A percentile compares a stretch with the other conserved stretches of the same genome.
Conservation (phyloP, 2,888 invertebrate genomes). For the Drosophila quinaria region DNA sequence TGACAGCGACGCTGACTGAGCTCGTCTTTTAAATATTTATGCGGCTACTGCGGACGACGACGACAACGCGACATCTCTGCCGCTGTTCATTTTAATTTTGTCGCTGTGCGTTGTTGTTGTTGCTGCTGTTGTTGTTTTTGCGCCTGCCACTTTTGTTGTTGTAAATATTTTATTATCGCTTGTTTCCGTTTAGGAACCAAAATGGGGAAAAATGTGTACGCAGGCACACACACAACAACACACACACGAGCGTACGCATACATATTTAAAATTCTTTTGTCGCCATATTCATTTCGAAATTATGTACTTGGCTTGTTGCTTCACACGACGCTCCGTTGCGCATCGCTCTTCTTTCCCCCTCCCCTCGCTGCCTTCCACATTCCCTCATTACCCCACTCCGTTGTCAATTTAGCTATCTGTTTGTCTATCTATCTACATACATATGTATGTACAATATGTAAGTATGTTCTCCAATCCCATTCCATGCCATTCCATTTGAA, state of each 20-base stretch:
- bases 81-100: conserved; percentile 57
- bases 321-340: conserved; percentile 71
- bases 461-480: conserved; percentile 27
- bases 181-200: conserved; percentile 78
- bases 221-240: conserved; percentile 27
- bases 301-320: conserved; percentile 76
- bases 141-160: conserved; percentile 48
- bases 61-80: conserved; percentile 26
- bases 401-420: conserved; percentile 69
- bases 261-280: conserved; percentile 77
- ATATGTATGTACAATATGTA: not conserved
- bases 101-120: conserved; percentile 13
- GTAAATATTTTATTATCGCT: conserved; percentile 80
- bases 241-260: conserved; percentile 31
- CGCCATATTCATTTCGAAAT: conserved; percentile 77
- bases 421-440: conserved; percentile 53
- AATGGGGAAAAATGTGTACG: conserved; percentile 67
- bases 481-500: conserved; percentile 24
- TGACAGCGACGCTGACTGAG: conserved; percentile 45
- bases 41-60: conserved; percentile 40
- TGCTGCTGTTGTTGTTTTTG: conserved; percentile 47
- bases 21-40: conserved; percentile 56
- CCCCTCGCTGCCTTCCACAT: not conserved
- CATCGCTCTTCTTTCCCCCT: conserved; percentile 30
- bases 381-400: conserved; percentile 11